Base-by-base conservation (phyloP, 2,888 invertebrate genomes). In the Pachymerium ferrugineum region DNA sequence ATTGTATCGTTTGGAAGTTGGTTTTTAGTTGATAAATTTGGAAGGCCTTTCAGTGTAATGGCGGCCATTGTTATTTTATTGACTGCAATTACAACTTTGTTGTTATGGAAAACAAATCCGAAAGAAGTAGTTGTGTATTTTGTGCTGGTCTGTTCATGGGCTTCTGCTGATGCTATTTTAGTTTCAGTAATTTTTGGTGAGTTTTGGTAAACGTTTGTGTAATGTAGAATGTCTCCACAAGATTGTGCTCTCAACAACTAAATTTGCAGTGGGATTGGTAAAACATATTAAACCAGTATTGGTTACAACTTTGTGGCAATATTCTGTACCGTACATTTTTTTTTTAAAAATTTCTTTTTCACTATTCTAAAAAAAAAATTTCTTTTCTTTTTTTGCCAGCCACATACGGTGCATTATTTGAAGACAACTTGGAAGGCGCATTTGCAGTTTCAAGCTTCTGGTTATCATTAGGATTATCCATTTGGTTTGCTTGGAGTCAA, bases 361-460 rank as follows among this genome's bases (percentile, higher is more conserved):
- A n/a, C n/a, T n/a, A n/a, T n/a, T n/a, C n/a, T n/a, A n/a, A n/a
- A n/a, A n/a, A n/a, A n/a, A n/a, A n/a, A n/a, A n/a, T n/a, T n/a
- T n/a, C n/a, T n/a, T n/a, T n/a, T n/a, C n/a, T n/a, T n/a, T n/a
- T n/a, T n/a, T n/a, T n/a, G n/a, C n/a, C n/a, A n/a, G n/a, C n/a
- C n/a, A 31, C 31, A 25, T 68, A 68, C 14, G 68, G 25, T n/a
- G 31, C 31, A 10, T 30, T 68, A 68, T 68, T 68, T 16, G 68
- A 68, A 68, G 68, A 68, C 14, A 68, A 68, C 31, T 28, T 68
- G 29, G 68, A 68, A 30, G 68, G 68, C 10, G 29, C 68, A 68
- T 68, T 68, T 68, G 19, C 68, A 14, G 68, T 68, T 30, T 22
- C 25, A 68, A 68, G n/a, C 28, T 68, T 68, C 31, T 68, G 68